These are phyloP conservation scores for Equus quagga DNA, from an alignment of 2,113 vertebrate genomes.

Conservation along the genomic window DNA sequence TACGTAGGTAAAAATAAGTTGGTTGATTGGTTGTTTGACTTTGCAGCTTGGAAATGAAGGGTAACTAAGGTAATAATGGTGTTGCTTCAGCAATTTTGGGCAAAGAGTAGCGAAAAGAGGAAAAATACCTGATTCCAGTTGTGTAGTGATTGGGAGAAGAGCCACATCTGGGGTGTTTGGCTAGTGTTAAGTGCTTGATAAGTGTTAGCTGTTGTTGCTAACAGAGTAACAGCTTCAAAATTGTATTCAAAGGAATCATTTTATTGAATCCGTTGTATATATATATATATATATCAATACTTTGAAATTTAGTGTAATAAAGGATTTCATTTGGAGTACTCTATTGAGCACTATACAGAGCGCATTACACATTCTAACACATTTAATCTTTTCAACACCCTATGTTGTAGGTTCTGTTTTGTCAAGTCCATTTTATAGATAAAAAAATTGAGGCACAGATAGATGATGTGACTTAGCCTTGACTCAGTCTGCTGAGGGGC, in stretches of 20 bases:
- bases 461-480: not conserved
- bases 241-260: not conserved
- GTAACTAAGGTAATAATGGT: not conserved
- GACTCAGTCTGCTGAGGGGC: not conserved
- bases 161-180: not conserved
- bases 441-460: not conserved
- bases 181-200: not conserved
- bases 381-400: constrained; percentile 1
- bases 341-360: not conserved
- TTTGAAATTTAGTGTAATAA: constrained; percentile 10
- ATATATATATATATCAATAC: not conserved
- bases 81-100: constrained; percentile 23
- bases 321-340: constrained; percentile 35
- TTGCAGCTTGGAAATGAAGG: not conserved
- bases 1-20: not conserved
- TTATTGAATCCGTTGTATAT: constrained; percentile 11
- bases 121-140: not conserved
- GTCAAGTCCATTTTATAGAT: constrained; percentile 11
- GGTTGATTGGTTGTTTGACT: not conserved
- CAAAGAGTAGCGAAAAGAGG: not conserved
- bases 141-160: not conserved
- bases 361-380: not conserved
- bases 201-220: not conserved
- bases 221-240: not conserved
- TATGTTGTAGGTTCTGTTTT: not conserved